Percentiles rank a stretch among this genome's conserved stretches.
These are phyloP conservation scores for Papilio glaucus DNA, from an alignment of 1,140 invertebrate genomes.

Conservation along the genomic window DNA sequence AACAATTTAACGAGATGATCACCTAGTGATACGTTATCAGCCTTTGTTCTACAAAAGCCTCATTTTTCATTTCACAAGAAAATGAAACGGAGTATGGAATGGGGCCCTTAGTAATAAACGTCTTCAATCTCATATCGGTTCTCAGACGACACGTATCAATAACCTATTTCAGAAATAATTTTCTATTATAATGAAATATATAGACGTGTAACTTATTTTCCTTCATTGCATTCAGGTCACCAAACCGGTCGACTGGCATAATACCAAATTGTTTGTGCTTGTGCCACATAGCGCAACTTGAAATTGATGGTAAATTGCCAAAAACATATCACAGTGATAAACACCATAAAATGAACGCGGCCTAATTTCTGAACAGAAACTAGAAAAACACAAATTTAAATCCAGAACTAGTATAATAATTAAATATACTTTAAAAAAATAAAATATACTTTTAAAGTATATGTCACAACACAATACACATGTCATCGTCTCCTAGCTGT, in stretches of 20 bases:
- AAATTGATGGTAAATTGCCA: not conserved
- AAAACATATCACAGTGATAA: not conserved
- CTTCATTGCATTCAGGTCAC: not conserved
- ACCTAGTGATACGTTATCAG: no score
- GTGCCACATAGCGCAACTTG: not conserved
- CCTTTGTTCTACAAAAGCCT: no score
- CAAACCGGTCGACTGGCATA: not conserved
- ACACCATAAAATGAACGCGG: not conserved
- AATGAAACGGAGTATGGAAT: not conserved
- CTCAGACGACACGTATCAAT: not conserved
- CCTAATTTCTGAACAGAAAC: not conserved
- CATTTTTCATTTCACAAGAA: no score
- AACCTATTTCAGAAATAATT: not conserved
- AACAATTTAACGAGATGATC: no score
- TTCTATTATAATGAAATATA: not conserved
- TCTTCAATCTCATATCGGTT: not conserved
- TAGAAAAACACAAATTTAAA: not conserved
- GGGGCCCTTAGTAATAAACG: not conserved
- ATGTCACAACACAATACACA: no score
- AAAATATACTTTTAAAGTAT: no score
- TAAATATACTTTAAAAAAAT: no score
- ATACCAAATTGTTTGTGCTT: not conserved
- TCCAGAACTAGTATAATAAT: no score
- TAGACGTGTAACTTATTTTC: not conserved
- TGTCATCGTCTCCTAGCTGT: no score